Percentiles rank a stretch among this genome's conserved stretches.
Conservation (phyloP, 2,888 invertebrate genomes). For the Cataglyphis cursor region DNA sequence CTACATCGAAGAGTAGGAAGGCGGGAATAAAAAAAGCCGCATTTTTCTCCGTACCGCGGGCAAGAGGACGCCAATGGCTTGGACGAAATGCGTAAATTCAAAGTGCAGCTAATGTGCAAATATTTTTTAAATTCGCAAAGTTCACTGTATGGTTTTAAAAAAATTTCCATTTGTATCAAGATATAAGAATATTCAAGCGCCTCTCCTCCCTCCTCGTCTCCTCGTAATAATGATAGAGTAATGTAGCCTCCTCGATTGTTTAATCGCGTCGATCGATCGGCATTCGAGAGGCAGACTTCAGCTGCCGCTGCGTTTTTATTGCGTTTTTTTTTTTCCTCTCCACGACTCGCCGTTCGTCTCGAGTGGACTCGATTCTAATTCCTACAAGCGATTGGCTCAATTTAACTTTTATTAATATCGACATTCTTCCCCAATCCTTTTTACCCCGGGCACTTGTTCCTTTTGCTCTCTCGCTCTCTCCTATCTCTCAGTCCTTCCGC, state of each 20-base stretch:
- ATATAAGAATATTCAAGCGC: slow-evolving; percentile 39
- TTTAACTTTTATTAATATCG: slow-evolving; percentile 85
- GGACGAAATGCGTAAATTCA: slow-evolving; percentile 43
- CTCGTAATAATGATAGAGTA: slow-evolving; percentile 45
- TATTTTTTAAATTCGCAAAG: slow-evolving; percentile 29
- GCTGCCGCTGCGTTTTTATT: slow-evolving; percentile 69
- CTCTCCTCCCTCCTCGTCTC: not conserved
- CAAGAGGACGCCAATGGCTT: slow-evolving; percentile 1
- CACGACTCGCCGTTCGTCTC: slow-evolving; percentile 47
- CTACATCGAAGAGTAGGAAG: slow-evolving; percentile 62
- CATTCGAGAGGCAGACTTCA: slow-evolving; percentile 53
- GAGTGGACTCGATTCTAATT: slow-evolving; percentile 77
- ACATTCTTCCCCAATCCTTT: slow-evolving; percentile 80
- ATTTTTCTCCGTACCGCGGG: slow-evolving; percentile 19
- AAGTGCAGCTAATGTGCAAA: slow-evolving; percentile 10
- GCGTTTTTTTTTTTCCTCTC: slow-evolving; percentile 55
- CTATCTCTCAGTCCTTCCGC: slow-evolving; percentile 55
- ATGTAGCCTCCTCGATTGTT: slow-evolving; percentile 56
- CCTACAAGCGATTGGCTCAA: slow-evolving; percentile 82
- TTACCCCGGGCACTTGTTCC: slow-evolving; percentile 76
- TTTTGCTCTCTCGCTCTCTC: slow-evolving; percentile 43
- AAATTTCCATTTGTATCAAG: slow-evolving; percentile 32
- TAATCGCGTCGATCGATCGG: slow-evolving; percentile 56
- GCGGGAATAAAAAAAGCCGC: slow-evolving; percentile 66
- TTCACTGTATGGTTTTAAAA: slow-evolving; percentile 3